A percentile compares a stretch with the other conserved stretches of the same genome.
phyloP scores from a whole-genome alignment of 2,888 invertebrate genomes.

The Himalopsyche kuldschensis region DNA sequence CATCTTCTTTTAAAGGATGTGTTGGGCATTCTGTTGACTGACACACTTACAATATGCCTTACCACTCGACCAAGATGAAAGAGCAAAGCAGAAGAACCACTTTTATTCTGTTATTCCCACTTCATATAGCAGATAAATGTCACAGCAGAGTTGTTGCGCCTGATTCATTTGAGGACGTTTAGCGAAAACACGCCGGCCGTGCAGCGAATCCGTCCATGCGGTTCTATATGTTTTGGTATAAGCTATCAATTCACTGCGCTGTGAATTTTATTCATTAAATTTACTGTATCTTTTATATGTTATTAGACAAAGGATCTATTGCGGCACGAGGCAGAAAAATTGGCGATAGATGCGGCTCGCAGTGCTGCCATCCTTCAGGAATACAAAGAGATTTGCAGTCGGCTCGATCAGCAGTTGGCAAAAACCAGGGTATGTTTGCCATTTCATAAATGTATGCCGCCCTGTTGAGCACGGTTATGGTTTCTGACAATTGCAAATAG shows the following conservation, averaged over 20 bases:
- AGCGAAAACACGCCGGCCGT: no score
- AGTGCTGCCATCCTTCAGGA: constrained; percentile 84
- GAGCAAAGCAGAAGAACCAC: no score
- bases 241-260: no score
- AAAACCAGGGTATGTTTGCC: constrained; percentile 55
- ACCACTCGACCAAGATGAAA: no score
- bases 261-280: not conserved
- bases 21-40: no score
- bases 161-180: no score
- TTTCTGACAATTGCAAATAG: not conserved
- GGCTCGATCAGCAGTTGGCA: constrained; percentile 80
- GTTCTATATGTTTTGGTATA: no score
- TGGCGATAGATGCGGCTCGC: constrained; percentile 71
- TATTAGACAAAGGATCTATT: constrained; percentile 74
- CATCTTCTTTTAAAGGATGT: not conserved
- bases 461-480: not conserved
- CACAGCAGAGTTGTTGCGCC: no score
- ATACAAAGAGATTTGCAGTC: constrained; percentile 88
- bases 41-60: no score
- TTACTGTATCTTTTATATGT: constrained; percentile 39
- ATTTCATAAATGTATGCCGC: not conserved
- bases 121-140: no score
- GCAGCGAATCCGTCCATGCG: no score
- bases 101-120: no score
- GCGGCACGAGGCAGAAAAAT: constrained; percentile 72